phyloP scores from a whole-genome alignment of 2,113 vertebrate genomes.

The Phyllostomus discolor region DNA sequence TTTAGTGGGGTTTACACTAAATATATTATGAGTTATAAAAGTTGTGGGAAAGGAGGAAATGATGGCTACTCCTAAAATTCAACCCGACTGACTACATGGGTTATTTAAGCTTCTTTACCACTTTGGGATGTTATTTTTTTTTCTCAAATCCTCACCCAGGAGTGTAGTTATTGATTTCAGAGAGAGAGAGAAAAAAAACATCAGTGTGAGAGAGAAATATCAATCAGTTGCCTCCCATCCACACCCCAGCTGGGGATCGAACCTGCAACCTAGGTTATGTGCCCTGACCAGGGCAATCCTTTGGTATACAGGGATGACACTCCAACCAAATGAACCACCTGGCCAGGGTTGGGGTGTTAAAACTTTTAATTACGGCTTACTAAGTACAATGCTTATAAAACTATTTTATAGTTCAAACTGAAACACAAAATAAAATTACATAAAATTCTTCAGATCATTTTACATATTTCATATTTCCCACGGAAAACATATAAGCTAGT shows the following conservation, averaged over 20 bases:
- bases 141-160: too few relatives aligned
- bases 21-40: neutral
- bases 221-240: too few relatives aligned
- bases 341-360: neutral
- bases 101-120: slow-evolving; percentile 15
- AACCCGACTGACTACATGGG: neutral
- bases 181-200: too few relatives aligned
- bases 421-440: slow-evolving; percentile 34
- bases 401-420: neutral
- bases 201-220: too few relatives aligned
- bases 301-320: too few relatives aligned
- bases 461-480: slow-evolving; percentile 33
- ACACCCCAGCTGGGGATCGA: too few relatives aligned
- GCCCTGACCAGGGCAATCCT: too few relatives aligned
- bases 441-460: slow-evolving; percentile 1
- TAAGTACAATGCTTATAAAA: slow-evolving; percentile 15
- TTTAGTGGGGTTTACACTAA: neutral
- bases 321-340: too few relatives aligned
- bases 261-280: too few relatives aligned
- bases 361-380: neutral
- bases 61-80: slow-evolving; percentile 28
- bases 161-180: too few relatives aligned
- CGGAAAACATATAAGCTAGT: neutral
- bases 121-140: neutral
- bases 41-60: neutral